These are phyloP conservation scores for Pristis pectinata DNA, from an alignment of 2,797 vertebrate genomes.

Conservation along the genomic window DNA sequence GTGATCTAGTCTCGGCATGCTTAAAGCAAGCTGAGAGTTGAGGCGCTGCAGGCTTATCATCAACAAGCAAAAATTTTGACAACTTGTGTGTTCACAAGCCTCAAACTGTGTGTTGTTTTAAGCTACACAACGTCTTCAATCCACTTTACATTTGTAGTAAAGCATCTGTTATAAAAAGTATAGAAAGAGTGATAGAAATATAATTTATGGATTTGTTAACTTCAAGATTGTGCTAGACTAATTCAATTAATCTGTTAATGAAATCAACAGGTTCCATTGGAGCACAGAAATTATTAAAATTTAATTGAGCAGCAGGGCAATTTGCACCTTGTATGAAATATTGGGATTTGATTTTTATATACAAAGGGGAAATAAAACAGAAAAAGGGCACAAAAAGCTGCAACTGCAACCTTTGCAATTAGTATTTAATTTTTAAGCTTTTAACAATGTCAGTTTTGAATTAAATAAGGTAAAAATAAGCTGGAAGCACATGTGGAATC, in stretches of 20 bases:
- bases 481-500: background rate
- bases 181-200: background rate
- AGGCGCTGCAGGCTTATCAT: background rate
- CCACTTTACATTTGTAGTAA: background rate
- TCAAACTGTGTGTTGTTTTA: slow-evolving; percentile 23
- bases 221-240: background rate
- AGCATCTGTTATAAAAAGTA: slow-evolving; percentile 3
- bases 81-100: background rate
- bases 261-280: background rate
- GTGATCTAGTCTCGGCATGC: background rate
- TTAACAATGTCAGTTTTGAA: background rate
- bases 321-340: background rate
- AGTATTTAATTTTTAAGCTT: background rate
- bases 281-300: background rate
- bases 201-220: slow-evolving; percentile 26
- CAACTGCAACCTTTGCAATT: background rate
- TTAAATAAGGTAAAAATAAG: background rate
- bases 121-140: background rate
- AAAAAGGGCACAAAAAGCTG: background rate
- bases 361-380: background rate
- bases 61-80: slow-evolving; percentile 21
- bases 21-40: background rate
- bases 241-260: background rate
- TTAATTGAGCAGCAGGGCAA: background rate
- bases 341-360: background rate